These are phyloP conservation scores for Heliconius charithonia DNA, from an alignment of 2,888 invertebrate genomes.

Conservation along the genomic window DNA sequence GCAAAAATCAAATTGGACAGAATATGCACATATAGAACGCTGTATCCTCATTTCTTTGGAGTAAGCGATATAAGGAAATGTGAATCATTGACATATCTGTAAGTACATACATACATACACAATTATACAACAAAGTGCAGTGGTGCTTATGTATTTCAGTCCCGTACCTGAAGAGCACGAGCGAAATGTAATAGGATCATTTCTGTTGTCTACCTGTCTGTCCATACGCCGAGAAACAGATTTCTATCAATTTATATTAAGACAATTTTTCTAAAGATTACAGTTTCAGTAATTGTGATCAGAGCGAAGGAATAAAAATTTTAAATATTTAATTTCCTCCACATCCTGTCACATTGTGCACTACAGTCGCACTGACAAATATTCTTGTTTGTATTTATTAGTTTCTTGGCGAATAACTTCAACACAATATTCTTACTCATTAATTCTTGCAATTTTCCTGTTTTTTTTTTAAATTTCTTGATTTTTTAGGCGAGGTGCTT, in stretches of 20 bases:
- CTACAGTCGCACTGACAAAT: no score
- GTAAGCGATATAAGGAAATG: conserved; percentile 34
- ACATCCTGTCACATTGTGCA: no score
- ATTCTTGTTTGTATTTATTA: no score
- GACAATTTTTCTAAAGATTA: no score
- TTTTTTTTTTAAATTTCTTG: not conserved
- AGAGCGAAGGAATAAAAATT: no score
- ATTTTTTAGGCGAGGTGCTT: conserved; percentile 36
- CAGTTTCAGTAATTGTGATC: no score
- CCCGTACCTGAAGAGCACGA: not conserved
- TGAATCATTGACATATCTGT: conserved; percentile 34
- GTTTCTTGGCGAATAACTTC: not conserved
- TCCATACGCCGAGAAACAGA: no score
- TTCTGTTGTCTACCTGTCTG: not conserved
- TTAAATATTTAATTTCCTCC: no score
- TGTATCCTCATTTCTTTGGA: conserved; percentile 51
- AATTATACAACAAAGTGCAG: no score
- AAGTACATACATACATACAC: no score
- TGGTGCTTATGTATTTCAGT: not conserved
- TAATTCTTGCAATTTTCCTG: conserved; percentile 29
- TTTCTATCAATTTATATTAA: no score
- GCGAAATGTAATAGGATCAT: no score
- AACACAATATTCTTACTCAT: not conserved
- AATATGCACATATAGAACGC: conserved; percentile 55
- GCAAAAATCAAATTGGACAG: conserved; percentile 58